phyloP scores from a whole-genome alignment of 2,888 invertebrate genomes.

The Toxonevra muliebris region DNA sequence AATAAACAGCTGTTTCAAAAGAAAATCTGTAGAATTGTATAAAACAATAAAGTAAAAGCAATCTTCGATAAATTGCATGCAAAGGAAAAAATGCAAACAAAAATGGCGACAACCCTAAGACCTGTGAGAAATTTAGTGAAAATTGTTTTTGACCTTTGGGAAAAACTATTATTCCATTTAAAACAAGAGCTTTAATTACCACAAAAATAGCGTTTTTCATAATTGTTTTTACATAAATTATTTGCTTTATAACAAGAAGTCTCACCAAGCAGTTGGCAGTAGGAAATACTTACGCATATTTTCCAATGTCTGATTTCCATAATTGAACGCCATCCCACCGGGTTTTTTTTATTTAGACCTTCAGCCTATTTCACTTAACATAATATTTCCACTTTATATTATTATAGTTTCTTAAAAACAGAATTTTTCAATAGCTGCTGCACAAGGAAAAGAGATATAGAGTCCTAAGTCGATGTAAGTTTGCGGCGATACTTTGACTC shows the following conservation, averaged over 20 bases:
- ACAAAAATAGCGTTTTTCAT: not conserved
- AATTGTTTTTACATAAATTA: not conserved
- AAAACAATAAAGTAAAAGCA: not conserved
- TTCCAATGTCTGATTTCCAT: slow-evolving; percentile 42
- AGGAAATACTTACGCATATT: slow-evolving; percentile 55
- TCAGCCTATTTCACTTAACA: slow-evolving; percentile 12
- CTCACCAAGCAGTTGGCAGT: not conserved
- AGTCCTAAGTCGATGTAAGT: no score
- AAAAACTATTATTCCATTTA: not conserved
- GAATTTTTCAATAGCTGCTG: no score
- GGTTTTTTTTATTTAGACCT: not conserved
- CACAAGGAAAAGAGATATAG: no score
- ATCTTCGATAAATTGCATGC: not conserved
- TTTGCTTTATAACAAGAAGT: not conserved
- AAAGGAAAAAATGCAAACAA: slow-evolving; percentile 17
- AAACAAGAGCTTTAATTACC: not conserved
- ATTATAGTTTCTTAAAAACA: no score
- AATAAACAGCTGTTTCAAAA: not conserved
- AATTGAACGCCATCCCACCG: slow-evolving; percentile 54
- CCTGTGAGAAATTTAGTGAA: not conserved
- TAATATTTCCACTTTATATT: not conserved
- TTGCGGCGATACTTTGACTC: no score
- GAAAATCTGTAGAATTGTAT: not conserved
- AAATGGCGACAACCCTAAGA: slow-evolving; percentile 35
- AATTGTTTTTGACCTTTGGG: not conserved